These are phyloP conservation scores for Phaethon lepturus DNA, from an alignment of 2,113 vertebrate genomes.

Conservation along the genomic window DNA sequence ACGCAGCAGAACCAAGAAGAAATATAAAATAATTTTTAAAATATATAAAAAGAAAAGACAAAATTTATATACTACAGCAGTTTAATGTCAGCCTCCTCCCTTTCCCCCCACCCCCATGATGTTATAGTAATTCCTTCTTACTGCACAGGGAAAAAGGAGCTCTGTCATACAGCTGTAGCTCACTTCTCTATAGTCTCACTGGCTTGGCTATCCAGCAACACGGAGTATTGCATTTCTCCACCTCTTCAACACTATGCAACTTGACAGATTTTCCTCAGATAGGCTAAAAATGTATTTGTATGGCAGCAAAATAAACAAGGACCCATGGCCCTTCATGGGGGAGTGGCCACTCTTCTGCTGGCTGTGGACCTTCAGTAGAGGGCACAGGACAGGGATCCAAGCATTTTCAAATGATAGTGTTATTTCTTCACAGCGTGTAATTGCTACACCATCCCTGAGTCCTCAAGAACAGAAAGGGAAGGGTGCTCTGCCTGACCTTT, in stretches of 20 bases:
- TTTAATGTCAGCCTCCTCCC: neutral
- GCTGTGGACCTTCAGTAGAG: neutral
- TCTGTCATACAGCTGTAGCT: conserved; percentile 18
- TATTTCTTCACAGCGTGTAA: neutral
- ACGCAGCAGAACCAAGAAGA: neutral
- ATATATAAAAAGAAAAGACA: neutral
- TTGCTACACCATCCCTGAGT: neutral
- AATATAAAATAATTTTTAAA: neutral
- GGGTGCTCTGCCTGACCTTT: conserved; percentile 11
- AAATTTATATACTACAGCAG: neutral
- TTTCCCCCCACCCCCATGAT: neutral
- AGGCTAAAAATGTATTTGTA: neutral
- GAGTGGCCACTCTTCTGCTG: neutral
- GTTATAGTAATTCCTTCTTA: conserved; percentile 21
- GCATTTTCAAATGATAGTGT: neutral
- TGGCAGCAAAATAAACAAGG: neutral
- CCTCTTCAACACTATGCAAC: neutral
- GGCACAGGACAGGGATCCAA: neutral
- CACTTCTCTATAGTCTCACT: neutral
- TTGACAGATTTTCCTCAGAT: neutral
- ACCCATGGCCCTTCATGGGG: neutral
- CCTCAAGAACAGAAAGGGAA: neutral
- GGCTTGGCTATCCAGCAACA: neutral
- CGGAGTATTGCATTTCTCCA: neutral
- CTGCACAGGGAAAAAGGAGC: neutral